Percentiles rank a stretch among this genome's conserved stretches.
These are phyloP conservation scores for Phthorimaea operculella DNA, from an alignment of 1,140 invertebrate genomes.

Conservation along the genomic window DNA sequence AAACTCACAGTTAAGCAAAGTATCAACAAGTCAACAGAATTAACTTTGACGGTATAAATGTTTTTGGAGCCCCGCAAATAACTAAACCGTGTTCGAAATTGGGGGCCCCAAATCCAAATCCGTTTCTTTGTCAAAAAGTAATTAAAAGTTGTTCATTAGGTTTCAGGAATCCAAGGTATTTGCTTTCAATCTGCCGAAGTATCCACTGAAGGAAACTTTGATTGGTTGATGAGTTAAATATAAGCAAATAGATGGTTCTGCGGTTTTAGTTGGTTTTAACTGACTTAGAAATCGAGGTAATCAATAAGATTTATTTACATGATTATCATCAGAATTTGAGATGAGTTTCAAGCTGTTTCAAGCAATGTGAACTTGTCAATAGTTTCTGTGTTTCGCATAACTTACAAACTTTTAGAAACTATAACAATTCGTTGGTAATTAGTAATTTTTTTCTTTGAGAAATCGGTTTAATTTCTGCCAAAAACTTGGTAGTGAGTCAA, in stretches of 20 bases:
- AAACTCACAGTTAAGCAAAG: background rate
- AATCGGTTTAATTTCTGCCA: too few relatives aligned
- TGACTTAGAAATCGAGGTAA: too few relatives aligned
- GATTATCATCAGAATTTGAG: too few relatives aligned
- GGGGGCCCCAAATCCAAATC: background rate
- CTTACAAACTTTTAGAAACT: too few relatives aligned
- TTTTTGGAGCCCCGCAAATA: background rate
- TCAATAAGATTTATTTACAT: too few relatives aligned
- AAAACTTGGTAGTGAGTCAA: too few relatives aligned
- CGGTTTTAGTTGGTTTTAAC: background rate
- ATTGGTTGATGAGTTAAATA: background rate
- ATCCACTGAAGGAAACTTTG: background rate
- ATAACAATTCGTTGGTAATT: too few relatives aligned
- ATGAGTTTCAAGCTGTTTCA: too few relatives aligned
- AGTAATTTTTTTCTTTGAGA: too few relatives aligned
- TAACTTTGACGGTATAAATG: background rate
- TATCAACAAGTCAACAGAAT: background rate
- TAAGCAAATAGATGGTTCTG: background rate
- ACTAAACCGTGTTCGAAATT: background rate
- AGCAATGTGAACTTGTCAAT: too few relatives aligned
- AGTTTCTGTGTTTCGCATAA: too few relatives aligned
- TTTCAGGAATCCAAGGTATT: constrained; percentile 3
- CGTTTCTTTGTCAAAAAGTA: constrained; percentile 4
- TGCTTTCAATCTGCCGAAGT: constrained; percentile 4
- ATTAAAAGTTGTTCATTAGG: constrained; percentile 9